Conservation (phyloP, 1,140 invertebrate genomes). For the Chironomus striatipennis region DNA sequence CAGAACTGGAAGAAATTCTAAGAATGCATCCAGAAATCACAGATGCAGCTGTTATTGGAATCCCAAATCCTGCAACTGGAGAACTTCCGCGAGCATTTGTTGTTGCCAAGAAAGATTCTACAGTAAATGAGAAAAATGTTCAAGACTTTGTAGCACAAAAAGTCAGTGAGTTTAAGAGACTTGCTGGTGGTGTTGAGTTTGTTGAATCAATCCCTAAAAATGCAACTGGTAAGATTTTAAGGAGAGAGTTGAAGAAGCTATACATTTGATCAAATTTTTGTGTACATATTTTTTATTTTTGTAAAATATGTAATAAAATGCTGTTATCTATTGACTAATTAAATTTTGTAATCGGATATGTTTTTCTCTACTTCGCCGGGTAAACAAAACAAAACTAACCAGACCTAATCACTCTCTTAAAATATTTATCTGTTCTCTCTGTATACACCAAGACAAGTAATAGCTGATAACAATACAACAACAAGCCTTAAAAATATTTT, state of each 20-base stretch:
- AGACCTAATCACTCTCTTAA: no score
- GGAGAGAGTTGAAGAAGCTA: slow-evolving; percentile 24
- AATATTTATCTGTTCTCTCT: no score
- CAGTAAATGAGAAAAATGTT: slow-evolving; percentile 48
- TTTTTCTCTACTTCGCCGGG: no score
- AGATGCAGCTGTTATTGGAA: slow-evolving; percentile 66
- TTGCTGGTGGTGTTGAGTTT: slow-evolving; percentile 51
- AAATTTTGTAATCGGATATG: no score
- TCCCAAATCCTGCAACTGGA: slow-evolving; percentile 52
- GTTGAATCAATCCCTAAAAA: slow-evolving; percentile 52
- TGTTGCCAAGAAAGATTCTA: slow-evolving; percentile 38
- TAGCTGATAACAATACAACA: no score
- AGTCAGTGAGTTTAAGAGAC: slow-evolving; percentile 41
- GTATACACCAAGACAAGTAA: no score
- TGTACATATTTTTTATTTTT: no score
- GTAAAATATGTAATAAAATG: no score
- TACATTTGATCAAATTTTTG: slow-evolving; percentile 42
- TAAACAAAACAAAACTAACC: no score
- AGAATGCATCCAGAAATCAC: slow-evolving; percentile 48
- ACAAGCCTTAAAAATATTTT: no score
- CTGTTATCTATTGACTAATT: no score
- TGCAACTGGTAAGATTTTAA: slow-evolving; percentile 40
- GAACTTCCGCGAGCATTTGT: slow-evolving; percentile 59
- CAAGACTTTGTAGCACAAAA: slow-evolving; percentile 43
- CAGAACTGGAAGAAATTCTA: slow-evolving; percentile 16